Evolutionary conservation across 2,113 vertebrate genomes (phyloP).

Genomic region (Oreochromis niloticus): DNA sequence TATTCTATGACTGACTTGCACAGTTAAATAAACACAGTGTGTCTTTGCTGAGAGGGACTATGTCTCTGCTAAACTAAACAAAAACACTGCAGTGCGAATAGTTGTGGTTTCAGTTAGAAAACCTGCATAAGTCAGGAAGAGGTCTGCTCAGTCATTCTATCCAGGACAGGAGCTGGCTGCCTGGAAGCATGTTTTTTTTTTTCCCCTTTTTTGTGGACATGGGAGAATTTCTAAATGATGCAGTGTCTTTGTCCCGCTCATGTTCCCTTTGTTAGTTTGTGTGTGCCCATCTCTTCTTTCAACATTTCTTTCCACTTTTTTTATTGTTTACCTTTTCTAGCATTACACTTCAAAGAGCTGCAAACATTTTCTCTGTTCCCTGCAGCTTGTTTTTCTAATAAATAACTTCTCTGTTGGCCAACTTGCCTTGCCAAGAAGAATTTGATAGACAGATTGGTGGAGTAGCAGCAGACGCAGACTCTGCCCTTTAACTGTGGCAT

Average conservation of each 20-base stretch:
- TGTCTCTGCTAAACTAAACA: neutral
- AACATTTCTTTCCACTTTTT: neutral
- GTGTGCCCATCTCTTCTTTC: neutral
- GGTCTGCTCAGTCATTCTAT: neutral
- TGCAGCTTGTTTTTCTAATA: neutral
- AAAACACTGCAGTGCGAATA: neutral
- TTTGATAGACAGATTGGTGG: slow-evolving; percentile 26
- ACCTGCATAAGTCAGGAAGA: neutral
- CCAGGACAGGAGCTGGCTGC: neutral
- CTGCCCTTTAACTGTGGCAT: slow-evolving; percentile 21
- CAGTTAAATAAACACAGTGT: neutral
- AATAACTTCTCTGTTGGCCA: neutral
- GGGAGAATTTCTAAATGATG: neutral
- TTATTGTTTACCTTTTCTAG: neutral
- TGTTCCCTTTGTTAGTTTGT: neutral
- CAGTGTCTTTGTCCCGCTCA: neutral
- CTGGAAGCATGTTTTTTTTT: neutral
- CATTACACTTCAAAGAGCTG: neutral
- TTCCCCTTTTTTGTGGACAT: slow-evolving; percentile 13
- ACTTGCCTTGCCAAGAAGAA: neutral
- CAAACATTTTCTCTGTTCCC: neutral
- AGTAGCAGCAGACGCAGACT: slow-evolving; percentile 6
- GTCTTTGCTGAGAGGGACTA: neutral
- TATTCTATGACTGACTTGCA: neutral
- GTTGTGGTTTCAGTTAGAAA: neutral